Evolutionary conservation across 2,888 invertebrate genomes (phyloP), one percentile per base, ranked within the genome.

Genomic region (Cheilosia vernalis): DNA sequence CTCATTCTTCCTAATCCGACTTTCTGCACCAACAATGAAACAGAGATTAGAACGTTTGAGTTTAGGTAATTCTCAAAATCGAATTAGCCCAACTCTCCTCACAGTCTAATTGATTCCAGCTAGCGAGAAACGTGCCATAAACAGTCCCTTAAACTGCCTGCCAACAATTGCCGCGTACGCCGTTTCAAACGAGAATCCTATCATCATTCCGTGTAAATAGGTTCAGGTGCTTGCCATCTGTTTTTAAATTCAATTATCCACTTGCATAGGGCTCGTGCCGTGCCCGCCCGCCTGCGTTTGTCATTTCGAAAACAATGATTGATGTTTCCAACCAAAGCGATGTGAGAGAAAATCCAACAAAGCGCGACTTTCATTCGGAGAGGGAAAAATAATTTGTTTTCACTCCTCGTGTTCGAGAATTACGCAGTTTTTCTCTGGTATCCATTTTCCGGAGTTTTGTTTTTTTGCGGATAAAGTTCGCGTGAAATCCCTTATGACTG

Each of bases 311-410:
- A 55, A 69, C 56, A 44, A 80, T 76, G 80, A 84, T 84, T 84
- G 84, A 84, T 80, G 84, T 66, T 55, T 40, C 27, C 42, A 84
- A 70, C 60, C 64, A 80, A 80, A 58, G 58, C 44, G 10, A 13
- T 55, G 27, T 24, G 51, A 5, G 24, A 61, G 44, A 73, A 64
- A 66, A 72, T 37, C 64, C 47, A 70, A 60, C 70, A 72, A 72
- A 61, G 47, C 55, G 53, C 58, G 47, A 64, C 66, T 73, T 67
- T 64, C 58, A 58, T 77, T 76, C 49, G 24, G 51, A 47, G 60
- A 60, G 58, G 58, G 51, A 47, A 55, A 80, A 74, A 74, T 76
- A 84, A 80, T 84, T 84, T 80, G 74, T 80, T 84, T 84, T 74
- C 66, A 74, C 60, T 80, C 60, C 64, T 60, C 60, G 66, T 37